Conservation (phyloP, 2,113 vertebrate genomes). For the Zapus hudsonius region DNA sequence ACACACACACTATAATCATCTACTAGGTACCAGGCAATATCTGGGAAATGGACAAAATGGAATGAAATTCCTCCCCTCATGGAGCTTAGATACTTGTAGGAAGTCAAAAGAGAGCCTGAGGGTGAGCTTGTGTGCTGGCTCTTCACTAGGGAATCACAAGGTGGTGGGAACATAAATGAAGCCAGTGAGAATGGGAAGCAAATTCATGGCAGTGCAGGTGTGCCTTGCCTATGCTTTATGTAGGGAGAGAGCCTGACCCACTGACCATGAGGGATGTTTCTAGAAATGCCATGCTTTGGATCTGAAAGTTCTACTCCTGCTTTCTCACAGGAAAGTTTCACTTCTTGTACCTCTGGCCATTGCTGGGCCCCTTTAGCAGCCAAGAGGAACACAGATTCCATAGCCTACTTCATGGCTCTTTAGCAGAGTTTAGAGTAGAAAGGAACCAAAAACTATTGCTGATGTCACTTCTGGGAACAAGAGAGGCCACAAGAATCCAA, state of each 20-base stretch:
- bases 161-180: neutral
- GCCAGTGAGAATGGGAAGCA: neutral
- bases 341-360: neutral
- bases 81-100: too few relatives aligned
- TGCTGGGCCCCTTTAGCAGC: neutral
- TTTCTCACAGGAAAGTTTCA: neutral
- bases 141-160: neutral
- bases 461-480: neutral
- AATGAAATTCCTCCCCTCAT: neutral
- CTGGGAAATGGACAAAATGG: neutral
- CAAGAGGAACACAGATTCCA: neutral
- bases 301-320: neutral
- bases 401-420: neutral
- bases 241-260: neutral
- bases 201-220: neutral
- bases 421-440: neutral
- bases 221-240: neutral
- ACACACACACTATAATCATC: neutral
- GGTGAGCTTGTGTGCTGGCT: neutral
- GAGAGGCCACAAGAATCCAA: neutral
- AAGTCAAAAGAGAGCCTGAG: neutral
- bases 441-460: neutral
- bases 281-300: neutral
- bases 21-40: neutral
- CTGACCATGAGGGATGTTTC: too few relatives aligned